Base-by-base conservation (phyloP, 2,797 vertebrate genomes). In the Parotocinclus haroldoi region DNA sequence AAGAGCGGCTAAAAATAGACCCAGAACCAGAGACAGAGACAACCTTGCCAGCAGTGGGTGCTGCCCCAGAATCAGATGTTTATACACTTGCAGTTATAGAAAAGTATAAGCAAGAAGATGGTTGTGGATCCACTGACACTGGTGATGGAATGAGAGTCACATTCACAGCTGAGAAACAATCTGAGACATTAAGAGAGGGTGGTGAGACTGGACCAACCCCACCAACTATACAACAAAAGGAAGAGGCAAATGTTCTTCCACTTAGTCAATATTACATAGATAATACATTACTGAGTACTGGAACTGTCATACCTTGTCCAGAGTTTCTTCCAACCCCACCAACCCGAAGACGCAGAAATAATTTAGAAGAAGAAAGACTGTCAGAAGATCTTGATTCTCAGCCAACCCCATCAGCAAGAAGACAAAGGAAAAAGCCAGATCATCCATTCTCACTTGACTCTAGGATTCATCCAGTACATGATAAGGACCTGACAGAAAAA, bases 271-370 rank as follows among this genome's bases (percentile, higher is more conserved):
- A 10, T 18, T 12, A 27, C 14, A 58, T 49, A 57, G 42, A 37
- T 39, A 60, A 75, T 48, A 48, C 37, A 12, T 64, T 19, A 54
- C 50, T 53, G 27, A 59, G 68, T 42, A 27, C 42, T 63, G 58
- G 60, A 39, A 52, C 36, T 9, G 54, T 63, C 4, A 53, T 42
- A 39, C 49, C 46, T 37, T 14, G n/a, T 17, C 19, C 16, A 48
- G 72, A 63, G 7, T 44, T 75, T 62, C n/a, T 71, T 38, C 68
- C 70, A 36, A 73, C 72, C 27, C 75, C 72, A 54, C 72, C 70
- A 59, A 65, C 51, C 56, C 52, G 50, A 66, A 61, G 50, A 44
- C 19, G 3, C 11, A 76, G 67, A 44, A 57, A 66, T 9, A 71
- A 27, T 8, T 19, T 44, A 46, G 14, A 7, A 49, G 61, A 18